Conservation (phyloP, 2,888 invertebrate genomes). For the Myathropa florea region DNA sequence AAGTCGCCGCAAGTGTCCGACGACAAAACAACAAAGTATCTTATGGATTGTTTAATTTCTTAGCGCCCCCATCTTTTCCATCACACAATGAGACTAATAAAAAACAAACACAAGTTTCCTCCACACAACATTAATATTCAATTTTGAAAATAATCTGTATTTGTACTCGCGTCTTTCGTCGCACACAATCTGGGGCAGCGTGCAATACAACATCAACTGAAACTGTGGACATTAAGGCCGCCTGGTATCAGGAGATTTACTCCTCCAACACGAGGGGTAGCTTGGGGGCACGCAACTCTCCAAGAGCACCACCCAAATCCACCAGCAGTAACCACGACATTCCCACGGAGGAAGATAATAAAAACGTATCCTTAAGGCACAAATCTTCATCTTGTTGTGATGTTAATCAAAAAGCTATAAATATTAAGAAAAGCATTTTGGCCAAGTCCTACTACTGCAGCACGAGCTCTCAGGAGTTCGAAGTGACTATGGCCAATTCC, state of each 20-base stretch:
- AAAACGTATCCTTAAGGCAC: conserved; percentile 50
- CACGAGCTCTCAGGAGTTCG: conserved; percentile 40
- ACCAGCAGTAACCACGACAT: conserved; percentile 2
- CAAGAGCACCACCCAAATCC: not conserved
- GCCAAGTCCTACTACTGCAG: conserved; percentile 51
- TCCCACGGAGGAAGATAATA: conserved; percentile 25
- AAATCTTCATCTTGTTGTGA: conserved; percentile 45
- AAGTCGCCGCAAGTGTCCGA: conserved; percentile 37
- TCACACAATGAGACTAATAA: conserved; percentile 26
- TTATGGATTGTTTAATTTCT: conserved; percentile 24
- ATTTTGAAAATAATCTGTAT: conserved; percentile 37
- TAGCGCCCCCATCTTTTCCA: not conserved
- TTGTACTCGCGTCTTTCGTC: conserved; percentile 2
- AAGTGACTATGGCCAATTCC: conserved; percentile 32
- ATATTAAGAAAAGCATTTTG: conserved; percentile 60
- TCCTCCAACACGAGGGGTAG: conserved; percentile 32
- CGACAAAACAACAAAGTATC: not conserved
- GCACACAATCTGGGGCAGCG: conserved; percentile 3
- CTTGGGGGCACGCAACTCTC: not conserved
- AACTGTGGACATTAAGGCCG: conserved; percentile 45
- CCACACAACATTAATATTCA: conserved; percentile 46
- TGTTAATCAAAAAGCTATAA: conserved; percentile 59
- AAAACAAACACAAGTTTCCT: conserved; percentile 32
- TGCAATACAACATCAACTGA: conserved; percentile 21
- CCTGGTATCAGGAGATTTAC: conserved; percentile 55